phyloP scores from a whole-genome alignment of 2,113 vertebrate genomes.

The Delphinus delphis region DNA sequence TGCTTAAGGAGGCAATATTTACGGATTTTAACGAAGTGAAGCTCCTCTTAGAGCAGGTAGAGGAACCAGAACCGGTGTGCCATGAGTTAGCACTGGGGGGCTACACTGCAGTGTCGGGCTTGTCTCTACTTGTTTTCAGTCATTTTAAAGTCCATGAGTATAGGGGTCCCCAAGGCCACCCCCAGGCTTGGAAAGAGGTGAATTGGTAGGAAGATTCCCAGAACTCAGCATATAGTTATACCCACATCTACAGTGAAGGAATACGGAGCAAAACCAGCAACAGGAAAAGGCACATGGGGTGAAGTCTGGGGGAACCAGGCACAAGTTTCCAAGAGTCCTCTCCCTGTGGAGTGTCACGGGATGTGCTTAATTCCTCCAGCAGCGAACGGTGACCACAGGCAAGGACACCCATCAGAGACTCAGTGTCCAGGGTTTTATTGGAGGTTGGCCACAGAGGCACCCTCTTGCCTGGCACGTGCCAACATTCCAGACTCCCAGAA shows the following conservation, averaged over 20 bases:
- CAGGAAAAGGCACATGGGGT: background rate
- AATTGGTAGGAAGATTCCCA: background rate
- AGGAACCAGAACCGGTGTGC: background rate
- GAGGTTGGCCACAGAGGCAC: background rate
- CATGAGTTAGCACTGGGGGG: background rate
- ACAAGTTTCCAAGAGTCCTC: background rate
- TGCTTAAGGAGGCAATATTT: background rate
- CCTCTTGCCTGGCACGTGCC: background rate
- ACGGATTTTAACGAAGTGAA: background rate
- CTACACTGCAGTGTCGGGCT: rapidly evolving
- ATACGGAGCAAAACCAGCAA: background rate
- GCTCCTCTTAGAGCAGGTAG: background rate
- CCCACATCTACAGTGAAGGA: rapidly evolving
- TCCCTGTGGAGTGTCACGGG: background rate
- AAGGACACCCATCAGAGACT: background rate
- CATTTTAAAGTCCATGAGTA: background rate
- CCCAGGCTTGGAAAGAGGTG: background rate
- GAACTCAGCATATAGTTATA: background rate
- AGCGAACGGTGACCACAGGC: background rate
- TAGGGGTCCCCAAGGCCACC: background rate
- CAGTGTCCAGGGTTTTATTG: rapidly evolving
- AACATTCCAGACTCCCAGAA: background rate
- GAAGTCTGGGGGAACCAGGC: background rate
- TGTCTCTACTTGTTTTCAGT: background rate
- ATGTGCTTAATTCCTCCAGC: background rate